Conservation (phyloP, 1,140 invertebrate genomes). For the Sinella curviseta region DNA sequence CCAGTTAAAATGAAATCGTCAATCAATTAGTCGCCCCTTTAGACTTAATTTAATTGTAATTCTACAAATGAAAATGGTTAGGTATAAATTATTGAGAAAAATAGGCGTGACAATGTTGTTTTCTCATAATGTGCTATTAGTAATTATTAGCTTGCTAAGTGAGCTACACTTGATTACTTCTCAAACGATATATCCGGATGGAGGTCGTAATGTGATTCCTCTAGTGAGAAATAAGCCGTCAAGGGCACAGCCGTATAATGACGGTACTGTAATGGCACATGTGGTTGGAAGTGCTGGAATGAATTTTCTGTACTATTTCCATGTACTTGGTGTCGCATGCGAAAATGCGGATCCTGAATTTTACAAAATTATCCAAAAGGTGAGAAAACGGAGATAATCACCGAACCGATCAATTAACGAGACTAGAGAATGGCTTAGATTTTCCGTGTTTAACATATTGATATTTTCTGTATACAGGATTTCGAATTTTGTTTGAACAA, state of each 20-base stretch:
- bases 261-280: slow-evolving; percentile 34
- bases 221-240: not conserved
- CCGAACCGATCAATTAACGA: not conserved
- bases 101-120: too few species aligned
- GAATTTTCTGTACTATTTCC: slow-evolving; percentile 32
- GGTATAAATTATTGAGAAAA: too few species aligned
- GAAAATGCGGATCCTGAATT: slow-evolving; percentile 33
- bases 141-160: not conserved
- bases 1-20: too few species aligned
- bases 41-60: too few species aligned
- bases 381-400: not conserved
- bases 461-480: not conserved
- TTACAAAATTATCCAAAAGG: slow-evolving; percentile 29
- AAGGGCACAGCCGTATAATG: slow-evolving; percentile 12
- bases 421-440: too few species aligned
- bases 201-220: not conserved
- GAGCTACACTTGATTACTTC: not conserved
- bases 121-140: not conserved
- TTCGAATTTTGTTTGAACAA: slow-evolving; percentile 10
- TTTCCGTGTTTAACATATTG: too few species aligned
- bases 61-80: too few species aligned
- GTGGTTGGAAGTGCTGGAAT: slow-evolving; percentile 34
- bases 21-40: too few species aligned
- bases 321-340: slow-evolving; percentile 30
- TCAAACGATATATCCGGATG: not conserved